Conservation (phyloP, 2,888 invertebrate genomes). For the Phengaris alcon region DNA sequence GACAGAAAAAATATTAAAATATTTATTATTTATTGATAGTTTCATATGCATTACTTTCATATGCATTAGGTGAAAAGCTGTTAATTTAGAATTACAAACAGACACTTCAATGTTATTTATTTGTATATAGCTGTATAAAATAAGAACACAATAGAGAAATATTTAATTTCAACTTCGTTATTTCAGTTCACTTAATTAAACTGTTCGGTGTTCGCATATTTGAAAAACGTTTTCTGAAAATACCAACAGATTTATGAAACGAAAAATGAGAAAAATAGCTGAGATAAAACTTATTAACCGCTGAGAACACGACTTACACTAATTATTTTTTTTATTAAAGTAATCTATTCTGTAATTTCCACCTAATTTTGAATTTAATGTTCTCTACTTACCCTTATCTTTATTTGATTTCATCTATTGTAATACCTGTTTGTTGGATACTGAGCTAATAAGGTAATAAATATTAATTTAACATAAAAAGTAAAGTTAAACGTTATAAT, state of each 20-base stretch:
- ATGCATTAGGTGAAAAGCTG: no score
- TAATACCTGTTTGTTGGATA: no score
- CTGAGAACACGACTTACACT: conserved; percentile 3
- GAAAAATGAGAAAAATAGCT: conserved; percentile 17
- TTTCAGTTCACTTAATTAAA: conserved; percentile 12
- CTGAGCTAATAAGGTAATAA: no score
- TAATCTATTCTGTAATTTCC: background rate
- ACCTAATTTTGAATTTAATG: background rate
- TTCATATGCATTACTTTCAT: no score
- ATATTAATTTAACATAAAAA: no score
- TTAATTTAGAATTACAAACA: no score
- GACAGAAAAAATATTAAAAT: no score
- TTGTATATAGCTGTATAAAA: no score
- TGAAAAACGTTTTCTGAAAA: conserved; percentile 13
- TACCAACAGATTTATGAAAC: conserved; percentile 15
- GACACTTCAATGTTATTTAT: no score
- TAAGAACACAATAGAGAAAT: background rate
- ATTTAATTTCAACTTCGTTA: background rate
- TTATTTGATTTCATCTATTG: background rate
- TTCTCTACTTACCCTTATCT: background rate
- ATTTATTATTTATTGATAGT: no score
- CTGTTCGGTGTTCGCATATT: conserved; percentile 2
- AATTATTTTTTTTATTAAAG: background rate
- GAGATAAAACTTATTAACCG: background rate
- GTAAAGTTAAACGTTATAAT: no score